A percentile compares a stretch with the other conserved stretches of the same genome.
phyloP scores from a whole-genome alignment of 2,113 vertebrate species.

The Vireo altiloquus region DNA sequence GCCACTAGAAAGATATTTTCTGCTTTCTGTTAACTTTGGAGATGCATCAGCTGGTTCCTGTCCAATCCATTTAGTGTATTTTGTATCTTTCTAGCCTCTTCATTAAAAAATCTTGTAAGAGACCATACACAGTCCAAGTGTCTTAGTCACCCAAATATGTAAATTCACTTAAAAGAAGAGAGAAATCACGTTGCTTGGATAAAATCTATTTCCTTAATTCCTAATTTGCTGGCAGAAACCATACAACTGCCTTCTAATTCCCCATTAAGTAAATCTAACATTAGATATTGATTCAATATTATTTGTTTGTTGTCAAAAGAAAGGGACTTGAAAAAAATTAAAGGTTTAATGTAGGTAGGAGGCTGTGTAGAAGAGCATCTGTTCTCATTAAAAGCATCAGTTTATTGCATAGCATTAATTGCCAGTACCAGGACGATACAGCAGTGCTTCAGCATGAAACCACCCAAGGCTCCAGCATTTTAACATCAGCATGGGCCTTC shows the following conservation, averaged over 20 bases:
- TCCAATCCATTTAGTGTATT: not conserved
- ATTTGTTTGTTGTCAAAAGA: not conserved
- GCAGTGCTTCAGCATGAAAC: not conserved
- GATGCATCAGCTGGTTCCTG: not conserved
- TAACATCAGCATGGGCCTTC: not conserved
- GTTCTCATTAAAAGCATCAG: not conserved
- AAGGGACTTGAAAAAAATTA: not conserved
- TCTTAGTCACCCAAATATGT: not conserved
- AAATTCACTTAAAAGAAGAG: not conserved
- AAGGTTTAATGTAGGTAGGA: not conserved
- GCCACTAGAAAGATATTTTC: not conserved
- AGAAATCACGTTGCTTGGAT: not conserved
- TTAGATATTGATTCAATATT: not conserved
- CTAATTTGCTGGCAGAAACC: not conserved
- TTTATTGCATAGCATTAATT: not conserved
- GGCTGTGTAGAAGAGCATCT: not conserved
- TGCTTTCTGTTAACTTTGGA: not conserved
- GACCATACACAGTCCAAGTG: not conserved
- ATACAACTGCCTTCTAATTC: not conserved
- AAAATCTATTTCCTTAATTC: not conserved
- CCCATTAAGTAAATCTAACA: not conserved
- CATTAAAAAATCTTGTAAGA: not conserved
- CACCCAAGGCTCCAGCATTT: not conserved
- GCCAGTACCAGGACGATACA: not conserved
- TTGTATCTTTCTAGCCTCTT: not conserved